Evolutionary conservation across 2,888 invertebrate species (phyloP).

Genomic region (Zygogramma bicolorata): DNA sequence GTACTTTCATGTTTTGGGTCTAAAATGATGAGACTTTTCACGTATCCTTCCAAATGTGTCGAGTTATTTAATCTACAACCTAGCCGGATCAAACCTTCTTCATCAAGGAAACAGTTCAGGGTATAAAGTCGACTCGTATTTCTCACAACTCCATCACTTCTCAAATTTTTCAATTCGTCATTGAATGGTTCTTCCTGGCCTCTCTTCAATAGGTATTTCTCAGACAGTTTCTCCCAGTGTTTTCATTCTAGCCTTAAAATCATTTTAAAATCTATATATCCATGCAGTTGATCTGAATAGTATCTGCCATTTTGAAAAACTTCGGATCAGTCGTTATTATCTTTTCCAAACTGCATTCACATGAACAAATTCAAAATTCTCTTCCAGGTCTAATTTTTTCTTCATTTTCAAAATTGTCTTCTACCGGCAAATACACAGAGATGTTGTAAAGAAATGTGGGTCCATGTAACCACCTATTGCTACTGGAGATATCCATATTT

Average conservation of each 20-base stretch:
- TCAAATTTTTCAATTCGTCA: background rate
- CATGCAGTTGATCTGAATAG: background rate
- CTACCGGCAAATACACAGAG: background rate
- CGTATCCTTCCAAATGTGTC: background rate
- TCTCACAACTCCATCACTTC: background rate
- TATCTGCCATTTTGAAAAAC: no score
- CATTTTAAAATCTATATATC: background rate
- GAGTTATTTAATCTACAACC: background rate
- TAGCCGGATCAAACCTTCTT: background rate
- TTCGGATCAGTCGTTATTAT: no score
- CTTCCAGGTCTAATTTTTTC: no score
- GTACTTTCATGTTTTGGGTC: conserved; percentile 19
- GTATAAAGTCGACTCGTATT: background rate
- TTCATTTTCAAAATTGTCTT: background rate
- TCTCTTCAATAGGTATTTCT: background rate
- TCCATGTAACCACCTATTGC: background rate
- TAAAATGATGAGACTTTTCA: background rate
- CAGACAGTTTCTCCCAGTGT: background rate
- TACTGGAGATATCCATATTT: background rate
- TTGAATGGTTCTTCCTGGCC: background rate
- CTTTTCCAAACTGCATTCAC: no score
- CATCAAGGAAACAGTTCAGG: background rate
- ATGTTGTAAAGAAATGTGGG: background rate
- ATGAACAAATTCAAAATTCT: no score
- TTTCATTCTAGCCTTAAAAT: background rate